These are phyloP conservation scores for Neosalanx taihuensis DNA, from an alignment of 2,797 vertebrate species.

Conservation along the genomic window DNA sequence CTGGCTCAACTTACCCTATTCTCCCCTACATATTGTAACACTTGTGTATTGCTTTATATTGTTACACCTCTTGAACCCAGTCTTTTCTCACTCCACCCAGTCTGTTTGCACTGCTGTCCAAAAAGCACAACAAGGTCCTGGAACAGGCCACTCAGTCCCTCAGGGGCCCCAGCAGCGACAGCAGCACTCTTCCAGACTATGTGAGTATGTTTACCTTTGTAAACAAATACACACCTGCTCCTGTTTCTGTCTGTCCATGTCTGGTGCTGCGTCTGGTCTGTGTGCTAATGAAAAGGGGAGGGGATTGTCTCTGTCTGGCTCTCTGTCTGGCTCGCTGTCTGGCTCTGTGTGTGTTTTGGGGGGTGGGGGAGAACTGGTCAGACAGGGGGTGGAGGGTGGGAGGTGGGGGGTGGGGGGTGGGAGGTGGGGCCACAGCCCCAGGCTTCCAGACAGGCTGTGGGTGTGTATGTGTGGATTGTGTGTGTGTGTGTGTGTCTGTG, in stretches of 20 bases:
- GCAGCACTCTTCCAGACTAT: conserved; percentile 87
- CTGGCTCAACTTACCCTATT: too few species aligned
- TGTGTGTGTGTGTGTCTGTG: conserved; percentile 35
- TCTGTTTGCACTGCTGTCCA: conserved; percentile 95
- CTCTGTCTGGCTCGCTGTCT: conserved; percentile 52
- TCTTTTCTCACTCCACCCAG: conserved; percentile 62
- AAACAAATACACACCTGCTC: not conserved
- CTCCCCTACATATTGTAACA: too few species aligned
- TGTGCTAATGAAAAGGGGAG: not conserved
- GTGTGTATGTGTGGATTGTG: not conserved
- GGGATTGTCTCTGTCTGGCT: conserved; percentile 8
- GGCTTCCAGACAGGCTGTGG: conserved; percentile 22
- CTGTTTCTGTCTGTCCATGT: not conserved
- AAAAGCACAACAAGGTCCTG: conserved; percentile 99
- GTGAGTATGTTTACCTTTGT: conserved; percentile 77
- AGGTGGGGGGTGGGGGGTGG: conserved; percentile 4
- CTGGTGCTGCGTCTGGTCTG: conserved; percentile 4
- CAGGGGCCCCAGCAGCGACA: conserved; percentile 78
- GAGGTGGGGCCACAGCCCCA: conserved; percentile 25
- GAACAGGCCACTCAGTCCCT: conserved; percentile 96
- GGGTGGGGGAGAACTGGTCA: conserved; percentile 16
- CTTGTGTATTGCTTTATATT: too few species aligned
- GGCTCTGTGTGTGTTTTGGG: conserved; percentile 32
- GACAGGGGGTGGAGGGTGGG: conserved; percentile 28
- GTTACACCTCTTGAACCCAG: too few species aligned